These are phyloP conservation scores for Cryptoblepharus egeriae DNA, from an alignment of 2,797 vertebrate genomes.

Conservation along the genomic window DNA sequence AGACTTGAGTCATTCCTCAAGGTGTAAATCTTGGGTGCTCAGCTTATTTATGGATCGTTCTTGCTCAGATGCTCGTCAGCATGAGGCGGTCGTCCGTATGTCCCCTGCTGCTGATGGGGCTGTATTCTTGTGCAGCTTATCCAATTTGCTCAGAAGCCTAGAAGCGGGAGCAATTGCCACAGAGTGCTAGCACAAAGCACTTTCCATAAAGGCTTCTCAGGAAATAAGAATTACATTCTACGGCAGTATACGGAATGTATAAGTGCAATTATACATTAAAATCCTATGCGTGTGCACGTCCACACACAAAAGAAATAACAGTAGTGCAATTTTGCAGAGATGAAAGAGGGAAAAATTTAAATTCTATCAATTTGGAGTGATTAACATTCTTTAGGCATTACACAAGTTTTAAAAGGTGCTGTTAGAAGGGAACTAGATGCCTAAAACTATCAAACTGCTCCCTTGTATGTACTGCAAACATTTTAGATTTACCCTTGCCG, in stretches of 20 bases:
- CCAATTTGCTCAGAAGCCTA: background rate
- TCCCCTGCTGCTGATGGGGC: fast-evolving
- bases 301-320: background rate
- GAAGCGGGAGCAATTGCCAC: background rate
- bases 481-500: background rate
- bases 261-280: background rate
- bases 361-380: no score
- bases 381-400: no score
- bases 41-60: background rate
- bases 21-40: conserved; percentile 15
- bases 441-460: no score
- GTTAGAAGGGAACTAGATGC: no score
- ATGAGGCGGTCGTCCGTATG: fast-evolving
- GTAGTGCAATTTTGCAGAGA: background rate
- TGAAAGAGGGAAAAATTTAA: no score
- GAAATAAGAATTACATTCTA: background rate
- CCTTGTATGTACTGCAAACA: no score
- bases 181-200: fast-evolving
- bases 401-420: no score
- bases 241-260: fast-evolving
- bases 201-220: background rate
- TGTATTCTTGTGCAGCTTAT: background rate
- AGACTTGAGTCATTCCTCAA: background rate
- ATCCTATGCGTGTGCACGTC: no score
- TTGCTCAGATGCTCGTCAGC: fast-evolving